Percentiles rank a stretch among this genome's conserved stretches.
phyloP scores from a whole-genome alignment of 2,113 vertebrate species.

The Epinephelus fuscoguttatus region DNA sequence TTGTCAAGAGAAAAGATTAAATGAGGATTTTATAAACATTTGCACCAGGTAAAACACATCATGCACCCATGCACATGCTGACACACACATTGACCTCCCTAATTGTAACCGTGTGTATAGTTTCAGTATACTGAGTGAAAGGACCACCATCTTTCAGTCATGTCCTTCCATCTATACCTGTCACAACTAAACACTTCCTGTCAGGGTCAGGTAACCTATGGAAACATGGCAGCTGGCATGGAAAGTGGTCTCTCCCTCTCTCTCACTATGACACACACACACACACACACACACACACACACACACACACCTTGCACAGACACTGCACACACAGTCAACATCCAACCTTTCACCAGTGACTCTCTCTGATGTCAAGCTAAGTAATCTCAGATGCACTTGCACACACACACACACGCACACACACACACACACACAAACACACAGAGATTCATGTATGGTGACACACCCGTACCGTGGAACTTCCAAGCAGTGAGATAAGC shows the following conservation, averaged over 20 bases:
- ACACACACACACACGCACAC: slow-evolving; percentile 22
- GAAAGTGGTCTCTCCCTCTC: slow-evolving; percentile 23
- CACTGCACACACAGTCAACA: not conserved
- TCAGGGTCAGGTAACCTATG: slow-evolving; percentile 46
- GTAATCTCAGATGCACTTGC: slow-evolving; percentile 45
- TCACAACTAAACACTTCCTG: slow-evolving; percentile 52
- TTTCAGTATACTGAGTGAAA: slow-evolving; percentile 32
- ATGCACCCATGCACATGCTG: not conserved
- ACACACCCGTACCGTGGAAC: slow-evolving; percentile 52
- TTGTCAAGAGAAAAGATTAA: slow-evolving; percentile 1
- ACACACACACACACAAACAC: slow-evolving; percentile 23
- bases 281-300: too few species aligned
- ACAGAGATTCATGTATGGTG: slow-evolving; percentile 7
- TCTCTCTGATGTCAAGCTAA: slow-evolving; percentile 45
- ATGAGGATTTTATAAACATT: not conserved
- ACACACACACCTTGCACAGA: not conserved
- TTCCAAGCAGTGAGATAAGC: slow-evolving; percentile 62
- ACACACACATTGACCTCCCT: slow-evolving; percentile 3
- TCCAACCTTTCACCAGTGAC: slow-evolving; percentile 31
- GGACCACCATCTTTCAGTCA: slow-evolving; percentile 31
- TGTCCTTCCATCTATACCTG: slow-evolving; percentile 38
- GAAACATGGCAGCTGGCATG: slow-evolving; percentile 15
- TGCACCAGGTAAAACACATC: not conserved
- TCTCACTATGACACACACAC: not conserved
- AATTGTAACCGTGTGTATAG: slow-evolving; percentile 26